phyloP scores from a whole-genome alignment of 2,113 vertebrate genomes.

The Cephalopholis sonnerati region DNA sequence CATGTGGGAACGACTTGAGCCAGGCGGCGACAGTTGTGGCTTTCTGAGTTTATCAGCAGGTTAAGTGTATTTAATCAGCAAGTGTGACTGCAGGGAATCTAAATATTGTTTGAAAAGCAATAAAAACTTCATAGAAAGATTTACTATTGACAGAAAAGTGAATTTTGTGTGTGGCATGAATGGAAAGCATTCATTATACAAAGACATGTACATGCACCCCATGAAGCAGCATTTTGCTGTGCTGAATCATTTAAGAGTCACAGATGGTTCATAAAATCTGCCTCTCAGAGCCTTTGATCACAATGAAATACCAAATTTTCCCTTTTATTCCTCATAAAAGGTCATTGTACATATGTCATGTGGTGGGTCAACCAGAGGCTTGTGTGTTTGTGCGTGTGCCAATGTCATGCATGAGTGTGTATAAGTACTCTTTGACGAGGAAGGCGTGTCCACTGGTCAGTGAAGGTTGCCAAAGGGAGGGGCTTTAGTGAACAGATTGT shows the following conservation, averaged over 20 bases:
- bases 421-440: slow-evolving; percentile 31
- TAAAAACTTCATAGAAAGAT: not conserved
- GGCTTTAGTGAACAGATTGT: slow-evolving; percentile 77
- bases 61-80: slow-evolving; percentile 54
- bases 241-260: slow-evolving; percentile 80
- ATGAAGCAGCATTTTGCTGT: slow-evolving; percentile 46
- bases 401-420: slow-evolving; percentile 29
- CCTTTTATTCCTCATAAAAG: not conserved
- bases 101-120: not conserved
- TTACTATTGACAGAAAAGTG: not conserved
- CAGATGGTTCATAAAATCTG: slow-evolving; percentile 72
- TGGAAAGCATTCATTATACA: slow-evolving; percentile 6
- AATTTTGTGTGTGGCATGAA: slow-evolving; percentile 2
- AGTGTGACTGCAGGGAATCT: not conserved
- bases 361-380: not conserved
- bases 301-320: not conserved
- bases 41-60: slow-evolving; percentile 53
- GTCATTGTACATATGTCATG: not conserved
- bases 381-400: slow-evolving; percentile 32
- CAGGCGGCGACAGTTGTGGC: slow-evolving; percentile 48
- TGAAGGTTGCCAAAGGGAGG: slow-evolving; percentile 64
- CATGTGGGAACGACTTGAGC: slow-evolving; percentile 67
- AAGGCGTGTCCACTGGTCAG: slow-evolving; percentile 49
- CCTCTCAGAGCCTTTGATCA: slow-evolving; percentile 37
- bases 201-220: not conserved